Evolutionary conservation across 2,113 vertebrate genomes (phyloP).

Genomic region (Oceanites oceanicus): DNA sequence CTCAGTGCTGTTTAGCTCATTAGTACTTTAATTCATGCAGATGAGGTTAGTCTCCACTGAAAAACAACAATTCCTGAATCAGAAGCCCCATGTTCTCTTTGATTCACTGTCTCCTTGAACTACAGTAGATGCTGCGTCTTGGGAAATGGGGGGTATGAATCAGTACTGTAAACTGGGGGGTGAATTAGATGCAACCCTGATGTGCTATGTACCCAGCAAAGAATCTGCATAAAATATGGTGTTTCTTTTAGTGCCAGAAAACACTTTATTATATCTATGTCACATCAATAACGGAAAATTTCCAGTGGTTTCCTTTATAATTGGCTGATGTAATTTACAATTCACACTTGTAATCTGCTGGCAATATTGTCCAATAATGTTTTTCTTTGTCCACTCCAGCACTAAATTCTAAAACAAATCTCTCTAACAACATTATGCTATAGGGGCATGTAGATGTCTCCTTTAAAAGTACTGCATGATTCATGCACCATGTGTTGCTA

Average conservation of each 20-base stretch:
- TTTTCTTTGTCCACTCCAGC: neutral
- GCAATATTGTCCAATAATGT: neutral
- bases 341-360: neutral
- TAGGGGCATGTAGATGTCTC: neutral
- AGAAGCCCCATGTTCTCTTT: neutral
- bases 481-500: neutral
- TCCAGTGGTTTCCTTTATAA: neutral
- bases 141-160: neutral
- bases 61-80: conserved; percentile 31
- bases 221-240: neutral
- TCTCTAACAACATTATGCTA: neutral
- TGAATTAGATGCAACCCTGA: neutral
- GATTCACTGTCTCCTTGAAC: conserved; percentile 11
- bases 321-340: neutral
- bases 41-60: conserved; percentile 12
- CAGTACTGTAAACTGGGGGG: neutral
- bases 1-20: conserved; percentile 44
- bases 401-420: neutral
- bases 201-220: neutral
- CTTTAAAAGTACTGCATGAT: neutral
- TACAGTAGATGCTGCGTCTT: neutral
- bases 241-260: neutral
- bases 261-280: neutral
- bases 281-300: neutral
- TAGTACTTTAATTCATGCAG: conserved; percentile 55